A percentile compares a stretch with the other conserved stretches of the same genome.
phyloP scores from a whole-genome alignment of 2,797 vertebrate genomes.

The Danio aesculapii region DNA sequence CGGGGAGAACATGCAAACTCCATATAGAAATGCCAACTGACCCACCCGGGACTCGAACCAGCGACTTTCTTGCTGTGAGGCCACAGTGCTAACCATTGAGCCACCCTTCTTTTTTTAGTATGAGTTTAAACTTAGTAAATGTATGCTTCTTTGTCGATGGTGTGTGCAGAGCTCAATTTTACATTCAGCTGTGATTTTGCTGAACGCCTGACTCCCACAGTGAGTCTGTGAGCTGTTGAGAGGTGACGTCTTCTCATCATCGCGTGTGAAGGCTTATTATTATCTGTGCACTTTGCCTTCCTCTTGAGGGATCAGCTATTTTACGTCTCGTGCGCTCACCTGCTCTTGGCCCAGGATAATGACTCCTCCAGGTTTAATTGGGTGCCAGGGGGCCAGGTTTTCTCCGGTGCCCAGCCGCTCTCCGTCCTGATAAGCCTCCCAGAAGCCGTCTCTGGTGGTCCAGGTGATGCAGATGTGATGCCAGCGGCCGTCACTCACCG shows the following conservation, averaged over 20 bases:
- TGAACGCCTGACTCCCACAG: too few species aligned
- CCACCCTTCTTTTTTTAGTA: too few species aligned
- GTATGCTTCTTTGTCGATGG: too few species aligned
- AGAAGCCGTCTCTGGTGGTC: slow-evolving; percentile 97
- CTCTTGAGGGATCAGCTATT: slow-evolving; percentile 20
- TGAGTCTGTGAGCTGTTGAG: not conserved
- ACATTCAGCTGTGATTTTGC: too few species aligned
- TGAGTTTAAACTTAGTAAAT: too few species aligned
- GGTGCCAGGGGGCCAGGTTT: slow-evolving; percentile 98
- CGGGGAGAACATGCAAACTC: too few species aligned
- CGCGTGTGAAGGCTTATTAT: slow-evolving; percentile 63
- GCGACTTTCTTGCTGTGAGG: too few species aligned
- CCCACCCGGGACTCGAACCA: too few species aligned
- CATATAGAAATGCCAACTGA: too few species aligned
- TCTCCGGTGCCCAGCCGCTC: slow-evolving; percentile 95
- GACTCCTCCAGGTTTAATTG: slow-evolving; percentile 97
- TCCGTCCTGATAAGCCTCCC: slow-evolving; percentile 98
- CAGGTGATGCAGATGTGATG: slow-evolving; percentile 98
- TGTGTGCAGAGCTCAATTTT: too few species aligned
- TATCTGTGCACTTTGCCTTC: slow-evolving; percentile 29
- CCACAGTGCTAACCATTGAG: too few species aligned
- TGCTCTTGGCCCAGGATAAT: slow-evolving; percentile 98
- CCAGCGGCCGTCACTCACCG: slow-evolving; percentile 95
- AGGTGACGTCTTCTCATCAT: slow-evolving; percentile 58
- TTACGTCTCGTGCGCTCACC: slow-evolving; percentile 77